Base-by-base conservation (phyloP, 1,140 invertebrate species). In the Caenorhabditis latens region DNA sequence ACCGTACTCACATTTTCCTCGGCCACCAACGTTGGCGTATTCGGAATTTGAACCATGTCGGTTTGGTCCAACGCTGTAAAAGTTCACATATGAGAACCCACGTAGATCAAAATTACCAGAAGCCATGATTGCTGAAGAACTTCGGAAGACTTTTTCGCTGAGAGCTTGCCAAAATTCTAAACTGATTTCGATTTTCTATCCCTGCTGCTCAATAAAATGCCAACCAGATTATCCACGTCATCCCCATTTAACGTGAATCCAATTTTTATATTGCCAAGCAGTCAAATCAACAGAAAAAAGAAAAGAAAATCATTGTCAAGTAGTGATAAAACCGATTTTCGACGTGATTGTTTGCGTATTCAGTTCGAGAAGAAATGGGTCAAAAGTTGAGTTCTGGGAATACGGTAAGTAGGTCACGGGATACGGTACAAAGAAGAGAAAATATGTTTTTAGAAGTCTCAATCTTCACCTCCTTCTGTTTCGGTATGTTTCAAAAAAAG, bases 1-100 rank as follows among this genome's bases (percentile, higher is more conserved):
- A 32, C 32, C 32, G 32, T 32, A 32, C 32, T 32, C 32, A 79
- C 71, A 43, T 79, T 79, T 50, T 79, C 71, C n/a, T 79, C 71
- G 46, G 71, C 71, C 8, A 79, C 46, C 46, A 79, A 50, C 14
- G 71, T 79, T 13, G 71, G 71, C 14, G 71, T 79, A 24, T 79
- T 79, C 4, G 71, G 71, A n/a, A 79, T 79, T 79, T 79, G 71
- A 50, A 79, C 71, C 71, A 79, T 79, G 46, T 79, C 71, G 21
- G 71, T 79, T 79, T 79, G 71, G 53, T 79, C 71, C 71, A 79
- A 79, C 46, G 71, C 71, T 79, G 46, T 2, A 79, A 50, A 6
- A 24, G 21, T 24, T 19, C 19, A 7, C 9, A 71, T 7, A 5
- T n/a, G 11, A n/a, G 6, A 4, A 14, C n/a, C 0, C 2, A 19